phyloP scores from a whole-genome alignment of 2,797 vertebrate genomes.

The Hemitrygon akajei region DNA sequence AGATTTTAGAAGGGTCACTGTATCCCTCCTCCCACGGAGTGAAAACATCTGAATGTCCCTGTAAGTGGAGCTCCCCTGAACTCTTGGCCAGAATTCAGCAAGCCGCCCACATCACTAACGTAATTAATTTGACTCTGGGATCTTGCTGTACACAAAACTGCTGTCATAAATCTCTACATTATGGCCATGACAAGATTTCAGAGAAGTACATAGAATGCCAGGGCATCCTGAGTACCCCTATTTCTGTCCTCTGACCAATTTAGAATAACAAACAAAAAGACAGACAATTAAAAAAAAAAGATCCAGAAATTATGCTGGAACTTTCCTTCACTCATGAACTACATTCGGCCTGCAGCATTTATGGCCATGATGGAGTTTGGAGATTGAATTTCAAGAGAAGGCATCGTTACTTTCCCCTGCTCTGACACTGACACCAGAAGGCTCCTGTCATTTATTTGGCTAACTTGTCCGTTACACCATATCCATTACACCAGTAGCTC shows the following conservation, averaged over 20 bases:
- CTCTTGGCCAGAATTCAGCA: neutral
- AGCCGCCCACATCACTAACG: neutral
- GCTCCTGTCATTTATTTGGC: neutral
- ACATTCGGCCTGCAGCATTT: neutral
- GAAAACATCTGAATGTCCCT: neutral
- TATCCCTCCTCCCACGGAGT: neutral
- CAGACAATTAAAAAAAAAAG: neutral
- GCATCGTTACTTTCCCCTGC: neutral
- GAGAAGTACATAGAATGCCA: neutral
- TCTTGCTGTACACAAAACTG: neutral
- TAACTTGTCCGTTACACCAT: neutral
- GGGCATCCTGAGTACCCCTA: neutral
- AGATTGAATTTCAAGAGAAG: neutral
- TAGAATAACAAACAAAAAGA: neutral
- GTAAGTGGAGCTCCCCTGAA: neutral
- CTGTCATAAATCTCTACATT: neutral
- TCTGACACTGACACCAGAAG: neutral
- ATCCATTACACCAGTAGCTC: neutral
- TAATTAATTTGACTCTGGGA: neutral
- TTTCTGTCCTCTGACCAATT: too few species aligned
- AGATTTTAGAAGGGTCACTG: neutral
- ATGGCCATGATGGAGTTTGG: neutral
- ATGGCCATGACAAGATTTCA: neutral
- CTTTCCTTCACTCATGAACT: neutral
- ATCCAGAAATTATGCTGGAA: neutral